These are phyloP conservation scores for Puma concolor DNA, from an alignment of 2,113 vertebrate species.

Conservation along the genomic window DNA sequence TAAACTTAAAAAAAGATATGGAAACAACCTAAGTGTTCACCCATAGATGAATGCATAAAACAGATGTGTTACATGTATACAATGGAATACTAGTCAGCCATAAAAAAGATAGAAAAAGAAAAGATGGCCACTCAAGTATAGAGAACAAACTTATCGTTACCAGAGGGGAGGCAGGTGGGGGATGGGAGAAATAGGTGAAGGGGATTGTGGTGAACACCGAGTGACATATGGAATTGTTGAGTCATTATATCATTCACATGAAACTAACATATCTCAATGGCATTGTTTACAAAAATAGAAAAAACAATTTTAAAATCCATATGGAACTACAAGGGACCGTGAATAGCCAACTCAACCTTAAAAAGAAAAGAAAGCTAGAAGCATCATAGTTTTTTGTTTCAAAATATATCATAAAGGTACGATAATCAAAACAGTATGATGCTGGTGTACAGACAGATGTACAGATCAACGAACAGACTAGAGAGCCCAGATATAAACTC, in stretches of 20 bases:
- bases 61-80: background rate
- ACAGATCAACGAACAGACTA: background rate
- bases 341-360: background rate
- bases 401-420: background rate
- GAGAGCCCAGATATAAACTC: background rate
- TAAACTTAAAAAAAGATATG: no score
- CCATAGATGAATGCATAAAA: no score
- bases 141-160: background rate
- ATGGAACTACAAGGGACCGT: background rate
- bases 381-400: background rate
- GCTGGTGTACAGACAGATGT: background rate
- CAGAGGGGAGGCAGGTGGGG: background rate
- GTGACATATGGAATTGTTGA: background rate
- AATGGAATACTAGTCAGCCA: background rate
- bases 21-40: no score
- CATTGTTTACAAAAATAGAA: background rate
- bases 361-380: background rate
- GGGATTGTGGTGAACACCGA: background rate
- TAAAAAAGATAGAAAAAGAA: background rate
- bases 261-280: background rate
- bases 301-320: background rate
- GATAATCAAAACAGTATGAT: background rate
- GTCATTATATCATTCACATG: background rate
- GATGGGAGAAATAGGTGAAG: background rate
- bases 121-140: background rate